Conservation (phyloP, 2,888 invertebrate genomes). For the Bombylius major region DNA sequence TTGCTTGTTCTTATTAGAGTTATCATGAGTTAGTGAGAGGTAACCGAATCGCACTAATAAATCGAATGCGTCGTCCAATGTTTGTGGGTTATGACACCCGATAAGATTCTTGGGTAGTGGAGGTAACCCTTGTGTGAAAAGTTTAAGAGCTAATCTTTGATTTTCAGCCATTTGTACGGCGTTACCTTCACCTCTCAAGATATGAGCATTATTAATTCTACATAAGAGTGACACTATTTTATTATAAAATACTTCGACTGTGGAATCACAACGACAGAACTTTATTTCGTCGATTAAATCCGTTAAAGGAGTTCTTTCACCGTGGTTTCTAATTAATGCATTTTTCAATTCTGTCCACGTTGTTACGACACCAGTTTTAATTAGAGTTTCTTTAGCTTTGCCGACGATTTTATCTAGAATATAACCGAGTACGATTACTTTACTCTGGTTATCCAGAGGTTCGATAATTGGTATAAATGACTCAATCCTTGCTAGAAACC, state of each 20-base stretch:
- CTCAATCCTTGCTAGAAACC: too few relatives aligned
- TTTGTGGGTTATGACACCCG: neutral
- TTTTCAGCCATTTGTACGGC: neutral
- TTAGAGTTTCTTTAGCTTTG: too few relatives aligned
- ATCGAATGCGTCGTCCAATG: neutral
- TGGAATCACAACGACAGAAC: neutral
- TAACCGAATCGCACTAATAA: neutral
- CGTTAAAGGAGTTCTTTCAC: neutral
- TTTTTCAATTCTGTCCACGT: neutral
- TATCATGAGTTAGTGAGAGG: neutral
- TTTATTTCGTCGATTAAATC: neutral
- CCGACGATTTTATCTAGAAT: too few relatives aligned
- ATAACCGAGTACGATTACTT: too few relatives aligned
- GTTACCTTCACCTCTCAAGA: neutral
- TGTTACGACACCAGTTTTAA: neutral
- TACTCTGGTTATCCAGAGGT: too few relatives aligned
- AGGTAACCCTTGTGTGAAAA: neutral
- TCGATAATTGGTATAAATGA: too few relatives aligned
- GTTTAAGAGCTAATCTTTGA: neutral
- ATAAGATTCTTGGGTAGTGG: neutral
- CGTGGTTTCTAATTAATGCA: neutral
- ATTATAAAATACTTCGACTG: neutral
- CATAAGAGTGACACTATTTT: neutral
- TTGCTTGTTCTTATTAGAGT: too few relatives aligned
- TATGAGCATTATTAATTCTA: neutral